phyloP scores from a whole-genome alignment of 2,888 invertebrate genomes.

The Nysson spinosus region DNA sequence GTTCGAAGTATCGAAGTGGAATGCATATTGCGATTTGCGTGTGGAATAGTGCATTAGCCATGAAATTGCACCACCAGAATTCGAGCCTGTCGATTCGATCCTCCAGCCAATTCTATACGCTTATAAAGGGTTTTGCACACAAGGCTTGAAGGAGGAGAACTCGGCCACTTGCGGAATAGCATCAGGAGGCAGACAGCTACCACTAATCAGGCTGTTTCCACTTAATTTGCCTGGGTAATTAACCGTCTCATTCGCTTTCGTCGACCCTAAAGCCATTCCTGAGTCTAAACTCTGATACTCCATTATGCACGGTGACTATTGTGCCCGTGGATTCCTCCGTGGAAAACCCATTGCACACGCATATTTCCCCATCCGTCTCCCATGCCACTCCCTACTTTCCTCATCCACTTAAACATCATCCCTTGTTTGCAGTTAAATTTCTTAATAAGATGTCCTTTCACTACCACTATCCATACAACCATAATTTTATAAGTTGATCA shows the following conservation, averaged over 20 bases:
- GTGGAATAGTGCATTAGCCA: slow-evolving; percentile 34
- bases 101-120: slow-evolving; percentile 15
- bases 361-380: slow-evolving; percentile 11
- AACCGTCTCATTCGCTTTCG: slow-evolving; percentile 70
- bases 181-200: slow-evolving; percentile 66
- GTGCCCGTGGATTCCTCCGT: slow-evolving; percentile 55
- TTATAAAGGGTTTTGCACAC: slow-evolving; percentile 49
- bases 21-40: slow-evolving; percentile 26
- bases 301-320: slow-evolving; percentile 71
- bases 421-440: too few species aligned
- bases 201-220: slow-evolving; percentile 75
- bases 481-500: too few species aligned
- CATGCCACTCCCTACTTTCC: too few species aligned
- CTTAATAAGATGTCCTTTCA: too few species aligned
- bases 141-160: slow-evolving; percentile 26
- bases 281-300: slow-evolving; percentile 67
- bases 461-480: too few species aligned
- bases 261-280: slow-evolving; percentile 65
- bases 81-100: slow-evolving; percentile 24
- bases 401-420: too few species aligned
- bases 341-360: slow-evolving; percentile 21
- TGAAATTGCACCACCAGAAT: slow-evolving; percentile 43
- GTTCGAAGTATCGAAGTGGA: slow-evolving; percentile 26
- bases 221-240: slow-evolving; percentile 76
- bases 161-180: slow-evolving; percentile 60